Conservation (phyloP, 2,797 vertebrate species). For the Sciurus carolinensis region DNA sequence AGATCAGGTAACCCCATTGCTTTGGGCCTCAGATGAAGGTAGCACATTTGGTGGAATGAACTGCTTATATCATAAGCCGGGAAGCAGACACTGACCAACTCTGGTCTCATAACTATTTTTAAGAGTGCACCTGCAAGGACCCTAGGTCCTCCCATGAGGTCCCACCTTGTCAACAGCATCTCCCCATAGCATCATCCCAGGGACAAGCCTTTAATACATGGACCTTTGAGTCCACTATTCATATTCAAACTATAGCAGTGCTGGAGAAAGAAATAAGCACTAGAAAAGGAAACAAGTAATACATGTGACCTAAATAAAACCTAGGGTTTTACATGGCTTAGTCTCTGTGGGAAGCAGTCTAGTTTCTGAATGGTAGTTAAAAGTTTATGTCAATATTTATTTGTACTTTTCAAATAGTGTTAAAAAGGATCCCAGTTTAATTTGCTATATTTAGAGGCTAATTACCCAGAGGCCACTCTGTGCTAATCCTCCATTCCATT, state of each 20-base stretch:
- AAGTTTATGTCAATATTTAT: conserved; percentile 15
- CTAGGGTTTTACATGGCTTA: not conserved
- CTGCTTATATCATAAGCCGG: no score
- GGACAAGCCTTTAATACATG: not conserved
- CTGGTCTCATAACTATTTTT: not conserved
- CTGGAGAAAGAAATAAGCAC: not conserved
- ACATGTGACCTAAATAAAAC: not conserved
- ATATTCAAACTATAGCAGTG: not conserved
- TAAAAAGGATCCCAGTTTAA: not conserved
- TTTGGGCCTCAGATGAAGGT: not conserved
- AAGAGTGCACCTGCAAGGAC: not conserved
- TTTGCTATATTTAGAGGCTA: not conserved
- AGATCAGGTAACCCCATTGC: not conserved
- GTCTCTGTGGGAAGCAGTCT: not conserved
- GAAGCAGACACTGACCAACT: not conserved
- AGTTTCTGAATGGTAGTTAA: not conserved
- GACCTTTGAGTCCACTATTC: not conserved
- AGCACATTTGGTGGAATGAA: not conserved
- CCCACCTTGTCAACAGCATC: not conserved
- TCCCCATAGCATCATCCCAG: not conserved
- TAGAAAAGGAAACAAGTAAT: not conserved
- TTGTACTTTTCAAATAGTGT: conserved; percentile 21
- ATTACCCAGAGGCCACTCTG: not conserved
- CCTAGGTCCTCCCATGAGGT: not conserved
- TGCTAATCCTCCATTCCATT: not conserved